A percentile compares a stretch with the other conserved stretches of the same genome.
phyloP scores from a whole-genome alignment of 2,113 vertebrate species.

The Panthera tigris region DNA sequence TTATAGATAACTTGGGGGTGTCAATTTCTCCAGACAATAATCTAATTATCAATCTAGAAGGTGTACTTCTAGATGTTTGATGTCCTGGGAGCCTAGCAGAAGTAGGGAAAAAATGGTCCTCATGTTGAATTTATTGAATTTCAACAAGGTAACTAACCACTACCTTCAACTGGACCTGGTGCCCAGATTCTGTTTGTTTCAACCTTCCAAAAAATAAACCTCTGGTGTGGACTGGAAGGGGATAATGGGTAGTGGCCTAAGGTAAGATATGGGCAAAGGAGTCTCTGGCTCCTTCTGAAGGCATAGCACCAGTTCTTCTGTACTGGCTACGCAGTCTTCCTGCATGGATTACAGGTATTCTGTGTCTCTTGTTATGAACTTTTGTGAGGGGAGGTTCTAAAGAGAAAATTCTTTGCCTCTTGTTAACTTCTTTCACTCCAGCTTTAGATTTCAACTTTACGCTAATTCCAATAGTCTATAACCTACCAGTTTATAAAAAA shows the following conservation, averaged over 20 bases:
- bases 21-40: background rate
- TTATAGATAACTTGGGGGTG: background rate
- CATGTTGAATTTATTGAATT: background rate
- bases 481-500: background rate
- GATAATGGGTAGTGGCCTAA: background rate
- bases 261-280: background rate
- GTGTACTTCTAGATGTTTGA: background rate
- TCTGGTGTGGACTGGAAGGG: background rate
- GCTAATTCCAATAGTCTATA: background rate
- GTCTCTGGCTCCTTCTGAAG: background rate
- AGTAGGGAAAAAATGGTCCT: background rate
- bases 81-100: background rate
- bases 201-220: background rate
- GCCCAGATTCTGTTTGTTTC: background rate
- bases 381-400: background rate
- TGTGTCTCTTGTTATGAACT: background rate
- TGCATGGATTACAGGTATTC: accelerated
- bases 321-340: background rate
- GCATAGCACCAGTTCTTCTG: background rate
- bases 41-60: background rate
- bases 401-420: background rate
- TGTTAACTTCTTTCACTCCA: background rate
- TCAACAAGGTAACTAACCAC: too few relatives aligned
- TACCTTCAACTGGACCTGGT: background rate
- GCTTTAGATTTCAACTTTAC: background rate